phyloP scores from a whole-genome alignment of 2,797 vertebrate genomes.

The Muscicapa comitata region DNA sequence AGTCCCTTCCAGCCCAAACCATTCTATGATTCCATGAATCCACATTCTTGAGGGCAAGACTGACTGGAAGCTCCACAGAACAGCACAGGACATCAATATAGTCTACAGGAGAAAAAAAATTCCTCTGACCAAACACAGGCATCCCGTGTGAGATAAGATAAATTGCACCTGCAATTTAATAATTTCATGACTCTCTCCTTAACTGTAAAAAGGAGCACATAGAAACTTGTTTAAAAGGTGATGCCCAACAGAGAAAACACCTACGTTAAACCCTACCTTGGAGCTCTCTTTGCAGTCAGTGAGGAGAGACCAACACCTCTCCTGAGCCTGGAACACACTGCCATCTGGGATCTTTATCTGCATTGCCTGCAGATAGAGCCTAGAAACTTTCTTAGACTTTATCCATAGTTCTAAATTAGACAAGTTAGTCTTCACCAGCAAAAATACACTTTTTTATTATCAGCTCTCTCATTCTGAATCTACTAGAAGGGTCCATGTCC shows the following conservation, averaged over 20 bases:
- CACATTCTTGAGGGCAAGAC: background rate
- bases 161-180: background rate
- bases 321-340: background rate
- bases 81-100: rapidly evolving
- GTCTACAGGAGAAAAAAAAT: background rate
- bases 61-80: background rate
- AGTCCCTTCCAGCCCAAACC: background rate
- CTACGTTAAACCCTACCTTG: background rate
- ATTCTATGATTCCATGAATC: background rate
- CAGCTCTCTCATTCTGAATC: background rate
- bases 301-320: background rate
- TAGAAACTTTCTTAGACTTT: background rate
- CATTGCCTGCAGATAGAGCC: background rate
- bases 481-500: background rate
- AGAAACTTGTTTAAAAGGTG: background rate
- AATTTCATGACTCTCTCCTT: background rate
- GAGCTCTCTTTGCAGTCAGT: background rate
- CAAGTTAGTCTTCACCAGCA: background rate
- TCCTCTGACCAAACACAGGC: background rate
- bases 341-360: constrained; percentile 1
- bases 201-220: background rate
- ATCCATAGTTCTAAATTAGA: background rate
- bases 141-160: background rate
- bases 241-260: background rate
- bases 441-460: background rate